phyloP scores from a whole-genome alignment of 2,888 invertebrate species.

The Podabrus alpinus region DNA sequence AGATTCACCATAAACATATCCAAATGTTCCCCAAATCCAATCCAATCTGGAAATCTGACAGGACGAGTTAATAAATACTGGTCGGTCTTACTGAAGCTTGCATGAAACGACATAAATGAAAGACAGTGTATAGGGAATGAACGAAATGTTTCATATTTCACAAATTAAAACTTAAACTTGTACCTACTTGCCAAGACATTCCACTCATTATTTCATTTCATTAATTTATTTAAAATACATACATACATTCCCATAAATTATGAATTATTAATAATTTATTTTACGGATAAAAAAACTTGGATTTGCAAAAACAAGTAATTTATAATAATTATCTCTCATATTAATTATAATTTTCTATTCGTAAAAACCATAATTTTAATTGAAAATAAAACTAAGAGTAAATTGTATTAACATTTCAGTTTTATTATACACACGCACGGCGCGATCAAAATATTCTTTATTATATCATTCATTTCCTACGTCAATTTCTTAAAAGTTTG shows the following conservation, averaged over 20 bases:
- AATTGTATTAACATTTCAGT: neutral
- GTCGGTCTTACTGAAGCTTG: slow-evolving; percentile 33
- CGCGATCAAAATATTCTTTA: neutral
- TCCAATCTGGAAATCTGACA: slow-evolving; percentile 40
- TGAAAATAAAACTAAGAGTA: neutral
- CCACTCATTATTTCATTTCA: slow-evolving; percentile 29
- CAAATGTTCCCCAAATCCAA: slow-evolving; percentile 38
- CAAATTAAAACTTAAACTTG: slow-evolving; percentile 32
- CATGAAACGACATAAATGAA: slow-evolving; percentile 29
- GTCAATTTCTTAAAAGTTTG: neutral
- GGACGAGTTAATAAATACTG: slow-evolving; percentile 41
- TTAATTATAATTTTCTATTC: neutral
- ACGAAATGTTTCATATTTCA: slow-evolving; percentile 31
- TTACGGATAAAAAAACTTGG: neutral
- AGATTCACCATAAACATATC: slow-evolving; percentile 39
- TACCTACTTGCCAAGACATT: slow-evolving; percentile 31
- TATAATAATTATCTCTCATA: neutral
- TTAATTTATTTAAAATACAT: neutral
- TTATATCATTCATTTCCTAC: neutral
- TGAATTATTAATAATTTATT: neutral
- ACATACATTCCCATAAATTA: neutral
- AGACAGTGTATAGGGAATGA: slow-evolving; percentile 29
- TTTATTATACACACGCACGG: neutral
- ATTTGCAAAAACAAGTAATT: neutral
- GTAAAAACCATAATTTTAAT: neutral